Evolutionary conservation across 2,797 vertebrate species (phyloP).

Genomic region (Poecilia wingei): DNA sequence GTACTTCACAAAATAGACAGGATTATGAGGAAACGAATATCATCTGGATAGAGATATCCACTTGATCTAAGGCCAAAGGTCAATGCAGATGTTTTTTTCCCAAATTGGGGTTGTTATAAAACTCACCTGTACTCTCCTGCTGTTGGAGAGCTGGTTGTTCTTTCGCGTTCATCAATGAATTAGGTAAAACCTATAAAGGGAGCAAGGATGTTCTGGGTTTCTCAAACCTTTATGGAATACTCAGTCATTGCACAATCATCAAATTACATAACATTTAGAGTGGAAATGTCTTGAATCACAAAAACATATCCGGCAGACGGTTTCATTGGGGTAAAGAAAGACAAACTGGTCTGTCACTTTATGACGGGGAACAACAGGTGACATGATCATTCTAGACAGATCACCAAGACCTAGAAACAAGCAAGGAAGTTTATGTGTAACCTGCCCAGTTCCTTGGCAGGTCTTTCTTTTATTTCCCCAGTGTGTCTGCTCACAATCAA

Average conservation of each 20-base stretch:
- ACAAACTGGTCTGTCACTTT: not conserved
- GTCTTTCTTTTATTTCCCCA: constrained; percentile 76
- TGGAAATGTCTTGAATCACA: not conserved
- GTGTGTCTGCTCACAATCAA: constrained; percentile 83
- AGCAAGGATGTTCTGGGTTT: not conserved
- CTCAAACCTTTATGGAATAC: not conserved
- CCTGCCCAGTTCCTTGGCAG: constrained; percentile 80
- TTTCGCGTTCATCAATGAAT: not conserved
- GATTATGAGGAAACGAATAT: not conserved
- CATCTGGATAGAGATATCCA: not conserved
- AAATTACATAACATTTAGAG: not conserved
- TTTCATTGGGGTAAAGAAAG: not conserved
- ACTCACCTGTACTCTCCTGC: not conserved
- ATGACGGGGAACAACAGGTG: constrained; percentile 85
- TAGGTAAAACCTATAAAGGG: too few relatives aligned
- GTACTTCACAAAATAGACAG: not conserved
- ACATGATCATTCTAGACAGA: constrained; percentile 86
- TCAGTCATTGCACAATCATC: not conserved
- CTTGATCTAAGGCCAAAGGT: not conserved
- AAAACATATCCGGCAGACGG: not conserved
- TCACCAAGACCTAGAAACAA: constrained; percentile 86
- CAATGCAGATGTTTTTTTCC: not conserved
- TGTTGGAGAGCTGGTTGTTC: not conserved
- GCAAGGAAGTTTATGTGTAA: constrained; percentile 81
- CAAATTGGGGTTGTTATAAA: not conserved